Percentiles rank a stretch among this genome's conserved stretches.
Evolutionary conservation across 1,140 invertebrate genomes (phyloP).

Genomic region (Trigoniulus corallinus): DNA sequence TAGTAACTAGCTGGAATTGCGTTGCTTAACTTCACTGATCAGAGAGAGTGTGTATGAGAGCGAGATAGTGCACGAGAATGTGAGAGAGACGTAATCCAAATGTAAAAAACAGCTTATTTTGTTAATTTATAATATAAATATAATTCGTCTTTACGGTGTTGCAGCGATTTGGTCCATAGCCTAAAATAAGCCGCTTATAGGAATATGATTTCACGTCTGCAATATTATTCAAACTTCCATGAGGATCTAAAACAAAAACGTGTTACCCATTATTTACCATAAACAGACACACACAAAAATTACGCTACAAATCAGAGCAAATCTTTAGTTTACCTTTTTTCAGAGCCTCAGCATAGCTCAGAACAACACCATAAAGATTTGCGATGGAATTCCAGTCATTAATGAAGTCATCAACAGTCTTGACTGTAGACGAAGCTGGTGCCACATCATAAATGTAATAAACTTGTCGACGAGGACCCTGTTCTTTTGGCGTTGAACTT

Average conservation of each 20-base stretch:
- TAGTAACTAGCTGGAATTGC: too few species aligned
- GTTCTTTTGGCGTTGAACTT: conserved; percentile 41
- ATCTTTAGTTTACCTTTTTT: conserved; percentile 25
- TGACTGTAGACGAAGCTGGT: conserved; percentile 45
- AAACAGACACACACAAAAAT: conserved; percentile 27
- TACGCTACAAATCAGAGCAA: neutral
- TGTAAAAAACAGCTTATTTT: too few species aligned
- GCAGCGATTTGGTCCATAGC: conserved; percentile 60
- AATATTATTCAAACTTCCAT: conserved; percentile 2
- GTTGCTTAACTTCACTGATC: too few species aligned
- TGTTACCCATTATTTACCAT: neutral
- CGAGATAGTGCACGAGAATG: too few species aligned
- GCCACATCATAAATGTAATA: conserved; percentile 77
- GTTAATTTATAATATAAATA: neutral
- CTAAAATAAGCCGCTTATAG: conserved; percentile 58
- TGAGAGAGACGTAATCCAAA: too few species aligned
- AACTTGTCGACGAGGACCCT: conserved; percentile 62
- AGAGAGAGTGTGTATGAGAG: neutral
- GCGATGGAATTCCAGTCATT: conserved; percentile 84
- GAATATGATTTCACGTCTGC: conserved; percentile 54
- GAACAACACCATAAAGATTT: conserved; percentile 64
- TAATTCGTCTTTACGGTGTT: conserved; percentile 34
- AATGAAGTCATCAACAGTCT: conserved; percentile 64
- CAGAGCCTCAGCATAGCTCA: conserved; percentile 48
- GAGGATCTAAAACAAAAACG: conserved; percentile 2